Conservation (phyloP, 2,113 vertebrate genomes). For the Bolborhynchus lineola region DNA sequence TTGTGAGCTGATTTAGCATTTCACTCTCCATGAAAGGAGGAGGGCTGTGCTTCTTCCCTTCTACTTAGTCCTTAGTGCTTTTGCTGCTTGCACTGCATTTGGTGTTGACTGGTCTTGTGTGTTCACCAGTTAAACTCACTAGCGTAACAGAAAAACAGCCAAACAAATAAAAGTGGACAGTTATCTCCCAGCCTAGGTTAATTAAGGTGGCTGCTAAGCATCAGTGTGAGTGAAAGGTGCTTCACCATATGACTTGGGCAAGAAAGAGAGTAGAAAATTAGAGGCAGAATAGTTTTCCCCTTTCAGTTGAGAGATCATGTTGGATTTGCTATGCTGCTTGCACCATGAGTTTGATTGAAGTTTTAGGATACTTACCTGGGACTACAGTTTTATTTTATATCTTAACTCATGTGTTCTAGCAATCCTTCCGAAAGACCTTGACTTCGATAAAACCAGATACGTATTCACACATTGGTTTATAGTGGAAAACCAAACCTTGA, state of each 20-base stretch:
- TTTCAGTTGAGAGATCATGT: background rate
- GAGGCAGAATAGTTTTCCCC: background rate
- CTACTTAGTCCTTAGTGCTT: background rate
- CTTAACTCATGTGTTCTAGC: background rate
- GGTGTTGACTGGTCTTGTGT: background rate
- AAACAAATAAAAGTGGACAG: background rate
- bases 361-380: background rate
- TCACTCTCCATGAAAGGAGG: background rate
- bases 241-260: background rate
- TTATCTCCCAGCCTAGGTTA: background rate
- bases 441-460: background rate
- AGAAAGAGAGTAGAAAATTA: background rate
- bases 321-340: background rate
- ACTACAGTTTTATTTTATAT: background rate
- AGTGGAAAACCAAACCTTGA: background rate
- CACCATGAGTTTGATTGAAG: background rate
- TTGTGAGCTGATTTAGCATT: background rate
- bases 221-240: background rate
- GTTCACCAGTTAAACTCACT: background rate
- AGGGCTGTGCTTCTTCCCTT: background rate
- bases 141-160: background rate
- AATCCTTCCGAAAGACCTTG: background rate
- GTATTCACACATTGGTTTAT: background rate
- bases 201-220: background rate
- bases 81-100: background rate